Conservation (phyloP, 2,888 invertebrate genomes). For the Eupelmus urozonus region DNA sequence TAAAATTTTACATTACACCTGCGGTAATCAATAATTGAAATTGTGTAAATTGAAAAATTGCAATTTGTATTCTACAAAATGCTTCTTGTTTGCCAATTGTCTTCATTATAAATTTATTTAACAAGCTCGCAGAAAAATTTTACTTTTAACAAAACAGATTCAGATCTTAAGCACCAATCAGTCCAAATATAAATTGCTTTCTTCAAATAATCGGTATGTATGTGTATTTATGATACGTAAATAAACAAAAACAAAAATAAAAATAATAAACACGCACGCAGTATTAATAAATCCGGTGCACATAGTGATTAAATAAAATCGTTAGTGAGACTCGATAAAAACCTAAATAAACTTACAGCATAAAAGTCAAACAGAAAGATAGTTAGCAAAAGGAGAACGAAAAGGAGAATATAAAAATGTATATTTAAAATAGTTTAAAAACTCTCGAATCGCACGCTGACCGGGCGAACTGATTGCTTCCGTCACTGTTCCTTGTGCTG, state of each 20-base stretch:
- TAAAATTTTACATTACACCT: constrained; percentile 9
- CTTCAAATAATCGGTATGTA: not conserved
- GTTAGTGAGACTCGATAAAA: constrained; percentile 19
- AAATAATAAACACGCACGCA: too few species aligned
- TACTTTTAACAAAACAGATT: not conserved
- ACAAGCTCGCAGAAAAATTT: not conserved
- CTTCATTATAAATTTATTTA: not conserved
- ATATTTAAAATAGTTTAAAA: too few species aligned
- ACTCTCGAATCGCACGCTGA: too few species aligned
- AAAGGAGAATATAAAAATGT: too few species aligned
- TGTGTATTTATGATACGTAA: not conserved
- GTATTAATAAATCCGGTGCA: too few species aligned
- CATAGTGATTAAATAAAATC: constrained; percentile 10
- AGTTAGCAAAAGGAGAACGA: not conserved
- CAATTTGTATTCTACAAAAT: constrained; percentile 40
- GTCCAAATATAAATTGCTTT: constrained; percentile 30
- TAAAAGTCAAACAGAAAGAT: constrained; percentile 12
- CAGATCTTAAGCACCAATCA: constrained; percentile 7
- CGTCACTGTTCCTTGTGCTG: too few species aligned
- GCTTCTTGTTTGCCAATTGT: too few species aligned
- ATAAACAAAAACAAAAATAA: constrained; percentile 15
- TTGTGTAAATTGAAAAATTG: constrained; percentile 6
- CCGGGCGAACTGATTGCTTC: too few species aligned
- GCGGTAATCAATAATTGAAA: not conserved
- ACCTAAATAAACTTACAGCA: constrained; percentile 8